Evolutionary conservation across 1,140 invertebrate species (phyloP).

Genomic region (Neodiprion fabricii): DNA sequence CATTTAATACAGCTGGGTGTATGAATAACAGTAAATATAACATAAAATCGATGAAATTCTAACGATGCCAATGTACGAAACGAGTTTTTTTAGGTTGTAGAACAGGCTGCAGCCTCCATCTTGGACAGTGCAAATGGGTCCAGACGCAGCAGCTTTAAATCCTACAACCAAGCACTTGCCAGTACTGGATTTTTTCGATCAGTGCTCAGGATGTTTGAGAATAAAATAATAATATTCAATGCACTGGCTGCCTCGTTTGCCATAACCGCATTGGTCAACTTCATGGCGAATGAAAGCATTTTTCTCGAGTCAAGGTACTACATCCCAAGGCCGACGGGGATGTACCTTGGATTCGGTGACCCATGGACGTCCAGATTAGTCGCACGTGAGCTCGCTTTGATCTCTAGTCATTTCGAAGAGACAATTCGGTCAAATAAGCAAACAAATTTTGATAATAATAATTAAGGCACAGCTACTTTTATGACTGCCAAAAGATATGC

Average conservation of each 20-base stretch:
- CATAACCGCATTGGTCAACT: conserved; percentile 65
- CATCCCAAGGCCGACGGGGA: conserved; percentile 62
- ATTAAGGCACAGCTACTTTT: conserved; percentile 15
- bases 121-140: conserved; percentile 34
- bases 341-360: conserved; percentile 61
- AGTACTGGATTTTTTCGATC: conserved; percentile 62
- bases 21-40: conserved; percentile 4
- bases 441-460: not conserved
- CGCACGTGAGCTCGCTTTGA: conserved; percentile 44
- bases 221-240: conserved; percentile 68
- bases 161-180: conserved; percentile 35
- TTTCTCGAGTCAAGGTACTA: conserved; percentile 68
- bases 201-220: conserved; percentile 64
- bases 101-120: conserved; percentile 64
- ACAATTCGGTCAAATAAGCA: not conserved
- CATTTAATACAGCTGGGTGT: conserved; percentile 3
- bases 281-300: conserved; percentile 62
- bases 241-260: conserved; percentile 65
- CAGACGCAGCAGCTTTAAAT: not conserved
- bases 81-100: conserved; percentile 52
- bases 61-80: not conserved
- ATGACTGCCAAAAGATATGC: conserved; percentile 19
- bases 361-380: conserved; percentile 62
- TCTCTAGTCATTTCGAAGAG: conserved; percentile 8
- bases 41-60: conserved; percentile 2